A percentile compares a stretch with the other conserved stretches of the same genome.
Evolutionary conservation across 2,113 vertebrate species (phyloP).

Genomic region (Pholis gunnellus): DNA sequence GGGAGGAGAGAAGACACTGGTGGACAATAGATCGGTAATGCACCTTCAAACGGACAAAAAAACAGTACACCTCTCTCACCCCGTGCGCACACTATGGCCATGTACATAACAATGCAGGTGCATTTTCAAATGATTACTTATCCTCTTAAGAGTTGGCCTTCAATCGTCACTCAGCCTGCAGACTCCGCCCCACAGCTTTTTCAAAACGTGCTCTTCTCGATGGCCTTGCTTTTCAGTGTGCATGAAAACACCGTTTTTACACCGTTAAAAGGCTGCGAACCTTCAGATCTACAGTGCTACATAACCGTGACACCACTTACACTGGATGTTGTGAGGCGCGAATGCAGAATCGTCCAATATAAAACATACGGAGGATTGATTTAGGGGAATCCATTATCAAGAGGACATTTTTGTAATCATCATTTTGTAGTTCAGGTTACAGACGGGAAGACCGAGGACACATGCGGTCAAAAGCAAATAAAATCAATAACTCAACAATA

Average conservation of each 20-base stretch:
- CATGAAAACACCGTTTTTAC: not conserved
- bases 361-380: not conserved
- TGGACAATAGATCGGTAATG: slow-evolving; percentile 11
- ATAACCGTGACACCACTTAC: not conserved
- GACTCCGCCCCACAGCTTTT: slow-evolving; percentile 37
- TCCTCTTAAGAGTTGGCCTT: slow-evolving; percentile 33
- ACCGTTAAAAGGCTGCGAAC: not conserved
- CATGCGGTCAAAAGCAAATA: not conserved
- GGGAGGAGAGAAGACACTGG: not conserved
- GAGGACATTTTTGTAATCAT: not conserved
- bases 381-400: not conserved
- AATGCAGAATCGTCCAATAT: not conserved
- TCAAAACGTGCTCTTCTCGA: not conserved
- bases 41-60: slow-evolving; percentile 1
- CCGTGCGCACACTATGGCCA: not conserved
- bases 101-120: slow-evolving; percentile 10
- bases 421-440: not conserved
- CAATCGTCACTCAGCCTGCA: slow-evolving; percentile 26
- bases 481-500: not conserved
- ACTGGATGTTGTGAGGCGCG: not conserved
- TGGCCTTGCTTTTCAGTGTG: slow-evolving; percentile 44
- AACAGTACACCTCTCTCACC: not conserved
- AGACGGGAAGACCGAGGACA: not conserved
- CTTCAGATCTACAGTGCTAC: slow-evolving; percentile 4
- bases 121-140: slow-evolving; percentile 14